Conservation (phyloP, 2,888 invertebrate species). For the Apodemia mormo region DNA sequence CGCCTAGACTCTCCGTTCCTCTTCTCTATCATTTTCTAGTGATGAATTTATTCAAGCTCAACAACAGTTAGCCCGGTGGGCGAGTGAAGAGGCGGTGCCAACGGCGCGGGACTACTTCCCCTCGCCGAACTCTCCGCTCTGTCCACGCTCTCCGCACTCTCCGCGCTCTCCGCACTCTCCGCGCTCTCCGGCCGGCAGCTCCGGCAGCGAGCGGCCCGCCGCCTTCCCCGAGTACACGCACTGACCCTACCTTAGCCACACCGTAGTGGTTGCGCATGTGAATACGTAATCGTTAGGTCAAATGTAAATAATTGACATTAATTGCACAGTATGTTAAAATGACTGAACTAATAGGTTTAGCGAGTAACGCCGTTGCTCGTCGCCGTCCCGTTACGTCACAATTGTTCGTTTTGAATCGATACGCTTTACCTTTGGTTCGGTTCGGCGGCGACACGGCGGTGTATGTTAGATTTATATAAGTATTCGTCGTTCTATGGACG, state of each 20-base stretch:
- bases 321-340: constrained; percentile 70
- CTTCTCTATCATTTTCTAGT: constrained; percentile 95
- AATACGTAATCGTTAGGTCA: constrained; percentile 60
- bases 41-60: constrained; percentile 98
- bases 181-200: constrained; percentile 51
- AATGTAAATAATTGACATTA: constrained; percentile 64
- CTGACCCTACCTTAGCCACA: constrained; percentile 69
- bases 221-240: constrained; percentile 59
- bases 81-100: constrained; percentile 91
- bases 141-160: constrained; percentile 38
- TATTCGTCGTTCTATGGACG: constrained; percentile 48
- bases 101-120: constrained; percentile 77
- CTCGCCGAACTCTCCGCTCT: constrained; percentile 60
- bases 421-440: constrained; percentile 73
- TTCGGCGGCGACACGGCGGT: constrained; percentile 57
- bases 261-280: constrained; percentile 66
- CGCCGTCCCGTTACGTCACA: constrained; percentile 52
- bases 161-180: constrained; percentile 36
- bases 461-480: constrained; percentile 58
- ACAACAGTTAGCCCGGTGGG: constrained; percentile 97
- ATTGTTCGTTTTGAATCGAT: constrained; percentile 69
- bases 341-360: constrained; percentile 74
- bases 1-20: constrained; percentile 84
- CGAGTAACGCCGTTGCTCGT: constrained; percentile 53
- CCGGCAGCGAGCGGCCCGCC: constrained; percentile 69